These are phyloP conservation scores for Enoplolaimus lenunculus DNA, from an alignment of 2,888 invertebrate species.

Conservation along the genomic window DNA sequence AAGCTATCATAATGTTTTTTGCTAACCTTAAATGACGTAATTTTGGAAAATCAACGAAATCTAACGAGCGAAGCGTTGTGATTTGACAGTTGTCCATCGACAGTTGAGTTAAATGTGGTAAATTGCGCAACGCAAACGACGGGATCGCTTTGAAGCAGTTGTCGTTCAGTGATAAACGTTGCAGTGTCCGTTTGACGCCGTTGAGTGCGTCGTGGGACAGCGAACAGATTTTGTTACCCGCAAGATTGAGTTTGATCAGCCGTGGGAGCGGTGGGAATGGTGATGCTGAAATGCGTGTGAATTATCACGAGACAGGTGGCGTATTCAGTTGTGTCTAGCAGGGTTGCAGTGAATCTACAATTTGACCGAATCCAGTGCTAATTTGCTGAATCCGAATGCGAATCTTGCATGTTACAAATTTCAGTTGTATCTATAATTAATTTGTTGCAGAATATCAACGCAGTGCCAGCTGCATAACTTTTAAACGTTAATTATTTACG, in stretches of 20 bases:
- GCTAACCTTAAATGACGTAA: slow-evolving; percentile 19
- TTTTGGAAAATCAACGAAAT: slow-evolving; percentile 28
- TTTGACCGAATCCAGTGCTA: too few species aligned
- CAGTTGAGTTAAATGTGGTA: slow-evolving; percentile 31
- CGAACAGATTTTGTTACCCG: slow-evolving; percentile 34
- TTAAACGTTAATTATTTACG: too few species aligned
- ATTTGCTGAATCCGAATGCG: too few species aligned
- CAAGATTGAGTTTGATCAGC: slow-evolving; percentile 37
- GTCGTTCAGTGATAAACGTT: slow-evolving; percentile 36
- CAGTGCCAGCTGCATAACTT: too few species aligned
- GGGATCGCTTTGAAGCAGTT: slow-evolving; percentile 35
- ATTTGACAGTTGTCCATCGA: slow-evolving; percentile 23
- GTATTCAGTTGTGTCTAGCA: too few species aligned
- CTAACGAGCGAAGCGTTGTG: slow-evolving; percentile 31
- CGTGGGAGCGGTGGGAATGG: slow-evolving; percentile 32
- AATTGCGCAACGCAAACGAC: slow-evolving; percentile 27
- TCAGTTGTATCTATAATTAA: too few species aligned
- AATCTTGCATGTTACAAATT: too few species aligned
- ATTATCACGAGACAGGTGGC: too few species aligned
- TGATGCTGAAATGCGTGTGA: slow-evolving; percentile 17
- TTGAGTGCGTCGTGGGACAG: slow-evolving; percentile 30
- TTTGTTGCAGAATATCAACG: too few species aligned
- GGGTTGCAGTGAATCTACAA: too few species aligned
- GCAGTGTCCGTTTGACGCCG: slow-evolving; percentile 32
- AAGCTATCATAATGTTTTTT: too few species aligned